phyloP scores from a whole-genome alignment of 1,140 invertebrate genomes.

The Monomorium pharaonis region DNA sequence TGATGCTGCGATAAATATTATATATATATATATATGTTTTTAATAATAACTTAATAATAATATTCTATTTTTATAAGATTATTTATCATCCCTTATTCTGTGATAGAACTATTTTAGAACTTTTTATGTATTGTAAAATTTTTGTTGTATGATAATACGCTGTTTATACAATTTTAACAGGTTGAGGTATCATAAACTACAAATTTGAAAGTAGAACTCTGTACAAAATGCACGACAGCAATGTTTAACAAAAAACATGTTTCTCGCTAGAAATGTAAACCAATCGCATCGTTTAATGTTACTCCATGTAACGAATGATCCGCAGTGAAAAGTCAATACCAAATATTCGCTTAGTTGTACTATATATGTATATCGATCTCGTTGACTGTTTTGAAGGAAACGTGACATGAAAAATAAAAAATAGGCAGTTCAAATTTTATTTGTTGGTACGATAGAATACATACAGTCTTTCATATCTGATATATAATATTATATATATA shows the following conservation, averaged over 20 bases:
- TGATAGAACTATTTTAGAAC: not conserved
- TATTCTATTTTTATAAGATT: not conserved
- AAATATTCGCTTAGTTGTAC: conserved; percentile 5
- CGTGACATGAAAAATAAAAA: not conserved
- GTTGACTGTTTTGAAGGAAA: not conserved
- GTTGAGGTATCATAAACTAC: not conserved
- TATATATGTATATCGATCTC: not conserved
- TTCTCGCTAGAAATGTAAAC: not conserved
- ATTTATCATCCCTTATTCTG: conserved; percentile 1
- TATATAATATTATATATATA: no score
- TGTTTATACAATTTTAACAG: not conserved
- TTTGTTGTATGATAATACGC: not conserved
- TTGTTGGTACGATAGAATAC: not conserved
- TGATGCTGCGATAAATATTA: not conserved
- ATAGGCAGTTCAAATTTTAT: not conserved
- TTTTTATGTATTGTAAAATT: not conserved
- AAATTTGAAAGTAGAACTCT: not conserved
- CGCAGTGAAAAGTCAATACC: conserved; percentile 14
- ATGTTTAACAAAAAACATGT: conserved; percentile 30
- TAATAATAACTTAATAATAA: no score
- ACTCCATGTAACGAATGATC: conserved; percentile 15
- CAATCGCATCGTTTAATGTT: conserved; percentile 1
- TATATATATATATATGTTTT: no score
- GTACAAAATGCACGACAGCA: not conserved
- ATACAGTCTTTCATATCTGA: not conserved